Evolutionary conservation across 2,797 vertebrate genomes (phyloP).

Genomic region (Geotrypetes seraphini): DNA sequence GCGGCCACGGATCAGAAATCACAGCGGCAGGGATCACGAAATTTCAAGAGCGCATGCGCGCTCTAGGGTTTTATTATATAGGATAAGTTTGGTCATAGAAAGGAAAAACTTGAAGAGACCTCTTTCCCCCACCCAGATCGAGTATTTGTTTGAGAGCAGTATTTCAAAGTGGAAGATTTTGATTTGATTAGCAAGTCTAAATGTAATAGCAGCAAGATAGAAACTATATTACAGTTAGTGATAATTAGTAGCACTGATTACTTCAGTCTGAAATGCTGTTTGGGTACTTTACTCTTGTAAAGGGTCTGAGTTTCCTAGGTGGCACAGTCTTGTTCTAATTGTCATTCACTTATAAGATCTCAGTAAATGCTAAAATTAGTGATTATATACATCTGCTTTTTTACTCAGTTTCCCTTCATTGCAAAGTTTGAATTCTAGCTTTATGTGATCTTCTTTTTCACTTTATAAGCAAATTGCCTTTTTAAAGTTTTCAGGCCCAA

Average conservation of each 20-base stretch:
- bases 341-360: not conserved
- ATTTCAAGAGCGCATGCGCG: too few relatives aligned
- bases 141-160: conserved; percentile 37
- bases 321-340: not conserved
- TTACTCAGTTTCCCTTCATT: too few relatives aligned
- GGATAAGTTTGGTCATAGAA: too few relatives aligned
- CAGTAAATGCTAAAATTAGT: not conserved
- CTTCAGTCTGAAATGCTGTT: conserved; percentile 13
- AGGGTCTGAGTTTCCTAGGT: conserved; percentile 8
- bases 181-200: conserved; percentile 62
- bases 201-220: conserved; percentile 51
- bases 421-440: too few relatives aligned
- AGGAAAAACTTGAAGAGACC: too few relatives aligned
- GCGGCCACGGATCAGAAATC: too few relatives aligned
- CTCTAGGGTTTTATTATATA: too few relatives aligned
- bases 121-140: too few relatives aligned
- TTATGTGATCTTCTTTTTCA: too few relatives aligned
- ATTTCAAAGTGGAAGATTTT: conserved; percentile 37
- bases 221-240: conserved; percentile 50
- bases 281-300: conserved; percentile 14
- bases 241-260: conserved; percentile 50
- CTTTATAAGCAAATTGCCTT: too few relatives aligned
- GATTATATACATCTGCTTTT: not conserved
- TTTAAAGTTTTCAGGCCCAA: too few relatives aligned
- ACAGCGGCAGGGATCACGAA: too few relatives aligned